These are phyloP conservation scores for Plectropomus leopardus DNA, from an alignment of 2,113 vertebrate species.

Conservation along the genomic window DNA sequence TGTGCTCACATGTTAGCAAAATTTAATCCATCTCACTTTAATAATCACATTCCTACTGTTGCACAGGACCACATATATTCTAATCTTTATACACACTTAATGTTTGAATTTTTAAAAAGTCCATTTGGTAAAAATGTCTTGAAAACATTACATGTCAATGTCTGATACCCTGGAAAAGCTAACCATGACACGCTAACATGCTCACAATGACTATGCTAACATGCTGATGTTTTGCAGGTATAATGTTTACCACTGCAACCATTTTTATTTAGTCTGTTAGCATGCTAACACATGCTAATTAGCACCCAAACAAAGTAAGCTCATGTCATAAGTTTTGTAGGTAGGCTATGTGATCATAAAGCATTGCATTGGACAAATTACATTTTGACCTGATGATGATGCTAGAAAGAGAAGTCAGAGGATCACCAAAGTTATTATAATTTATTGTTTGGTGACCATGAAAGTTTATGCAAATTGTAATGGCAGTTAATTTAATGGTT, in stretches of 20 bases:
- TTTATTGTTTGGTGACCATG: not conserved
- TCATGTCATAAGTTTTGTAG: not conserved
- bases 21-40: too few relatives aligned
- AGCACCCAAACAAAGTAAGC: not conserved
- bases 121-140: too few relatives aligned
- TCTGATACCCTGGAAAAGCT: too few relatives aligned
- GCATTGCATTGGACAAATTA: not conserved
- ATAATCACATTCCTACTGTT: too few relatives aligned
- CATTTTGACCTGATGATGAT: not conserved
- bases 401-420: not conserved
- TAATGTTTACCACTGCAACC: not conserved
- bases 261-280: not conserved
- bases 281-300: not conserved
- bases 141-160: too few relatives aligned
- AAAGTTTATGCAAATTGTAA: not conserved
- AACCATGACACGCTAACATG: too few relatives aligned
- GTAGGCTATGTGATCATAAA: not conserved
- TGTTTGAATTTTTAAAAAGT: too few relatives aligned
- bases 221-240: not conserved
- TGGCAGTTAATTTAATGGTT: too few relatives aligned
- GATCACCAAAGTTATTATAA: not conserved
- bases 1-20: too few relatives aligned
- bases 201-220: too few relatives aligned
- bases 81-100: too few relatives aligned
- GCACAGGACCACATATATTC: too few relatives aligned